Evolutionary conservation across 2,797 vertebrate genomes (phyloP).

Genomic region (Agapornis canus): DNA sequence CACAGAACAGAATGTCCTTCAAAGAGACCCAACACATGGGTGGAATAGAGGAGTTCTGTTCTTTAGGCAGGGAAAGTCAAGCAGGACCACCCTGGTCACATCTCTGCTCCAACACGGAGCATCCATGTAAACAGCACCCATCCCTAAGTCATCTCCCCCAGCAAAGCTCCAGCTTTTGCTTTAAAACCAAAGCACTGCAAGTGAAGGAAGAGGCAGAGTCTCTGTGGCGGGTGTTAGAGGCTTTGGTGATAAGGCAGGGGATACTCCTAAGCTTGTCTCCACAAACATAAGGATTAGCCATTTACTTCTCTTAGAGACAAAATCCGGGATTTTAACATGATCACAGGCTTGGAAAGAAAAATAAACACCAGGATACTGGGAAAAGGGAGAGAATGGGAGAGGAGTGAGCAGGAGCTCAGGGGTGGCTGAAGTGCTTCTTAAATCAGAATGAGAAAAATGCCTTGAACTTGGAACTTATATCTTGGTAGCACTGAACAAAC

Average conservation of each 20-base stretch:
- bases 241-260: background rate
- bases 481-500: background rate
- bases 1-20: background rate
- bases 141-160: background rate
- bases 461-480: background rate
- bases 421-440: background rate
- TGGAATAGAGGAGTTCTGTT: background rate
- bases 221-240: background rate
- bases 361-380: background rate
- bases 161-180: background rate
- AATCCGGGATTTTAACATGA: constrained; percentile 26
- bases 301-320: constrained; percentile 50
- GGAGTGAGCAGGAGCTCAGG: background rate
- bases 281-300: constrained; percentile 60
- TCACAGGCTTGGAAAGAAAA: constrained; percentile 48
- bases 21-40: fast-evolving
- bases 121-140: fast-evolving
- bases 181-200: fast-evolving
- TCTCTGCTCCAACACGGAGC: background rate
- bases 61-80: background rate
- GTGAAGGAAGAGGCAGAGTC: background rate
- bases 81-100: background rate
- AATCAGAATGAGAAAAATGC: background rate
- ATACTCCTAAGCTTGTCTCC: constrained; percentile 51
- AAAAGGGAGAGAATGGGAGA: background rate